Base-by-base conservation (phyloP, 2,888 invertebrate species). In the Lacanobia wlatinum region DNA sequence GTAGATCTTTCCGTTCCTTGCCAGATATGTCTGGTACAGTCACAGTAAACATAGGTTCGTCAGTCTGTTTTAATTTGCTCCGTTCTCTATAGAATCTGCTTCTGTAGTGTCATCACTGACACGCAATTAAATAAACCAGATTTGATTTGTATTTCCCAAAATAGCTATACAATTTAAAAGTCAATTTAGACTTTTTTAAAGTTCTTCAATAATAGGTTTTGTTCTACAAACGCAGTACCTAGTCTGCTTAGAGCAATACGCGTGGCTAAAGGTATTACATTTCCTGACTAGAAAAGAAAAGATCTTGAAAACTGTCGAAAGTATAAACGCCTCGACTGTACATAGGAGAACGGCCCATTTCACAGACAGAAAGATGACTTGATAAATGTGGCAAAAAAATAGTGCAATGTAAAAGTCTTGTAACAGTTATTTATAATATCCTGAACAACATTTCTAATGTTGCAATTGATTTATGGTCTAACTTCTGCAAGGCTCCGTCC, bases 351-450 rank as follows among this genome's bases (percentile, higher is more conserved):
- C 21, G 46, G 12, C 2, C 18, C 40, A 12, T 61, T 46, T 6
- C 28, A 64, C 8, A 46, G 14, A 58, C 14, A 74, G 40, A 61
- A 21, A 63, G 46, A 63, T 38, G 10, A n/a, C 4, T 73, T 73
- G 34, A 76, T 77, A 53, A 53, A 78, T 74, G 12, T 10, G 18
- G n/a, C 4, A 12, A 18, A 50, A 73, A 63, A 69, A 48, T 6
- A 50, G n/a, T 56, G 56, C 34, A 34, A 69, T 28, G 76, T 2
- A 16, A 40, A 40, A n/a, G 43, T 73, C 43, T 52, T 21, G 46
- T 40, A 18, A 14, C n/a, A 28, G 43, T 55, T 28, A 66, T 74
- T 34, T 64, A 75, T 53, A 46, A 46, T 28, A 53, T 28, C 18
- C n/a, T 74, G 74, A 23, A 74, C 40, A 40, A 16, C 21, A 16